Conservation (phyloP, 2,888 invertebrate species). For the Gastracanthus pulcherrimus region DNA sequence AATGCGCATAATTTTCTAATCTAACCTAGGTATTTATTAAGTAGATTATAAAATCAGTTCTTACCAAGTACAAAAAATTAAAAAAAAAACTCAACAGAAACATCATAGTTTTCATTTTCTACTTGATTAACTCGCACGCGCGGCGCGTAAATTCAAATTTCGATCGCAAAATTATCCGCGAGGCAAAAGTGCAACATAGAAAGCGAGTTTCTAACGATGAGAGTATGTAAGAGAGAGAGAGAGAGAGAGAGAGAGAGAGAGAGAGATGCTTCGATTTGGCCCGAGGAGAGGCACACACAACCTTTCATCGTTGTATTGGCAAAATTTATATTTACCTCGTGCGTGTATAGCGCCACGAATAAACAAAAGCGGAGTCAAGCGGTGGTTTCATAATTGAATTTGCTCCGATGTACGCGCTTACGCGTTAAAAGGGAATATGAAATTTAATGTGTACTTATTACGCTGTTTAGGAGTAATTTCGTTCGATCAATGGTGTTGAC, state of each 20-base stretch:
- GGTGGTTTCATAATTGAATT: neutral
- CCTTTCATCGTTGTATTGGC: neutral
- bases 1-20: neutral
- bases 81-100: neutral
- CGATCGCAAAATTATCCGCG: neutral
- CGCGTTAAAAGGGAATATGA: neutral
- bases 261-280: neutral
- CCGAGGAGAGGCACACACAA: no score
- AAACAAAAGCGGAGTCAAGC: neutral
- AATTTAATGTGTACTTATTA: neutral
- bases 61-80: neutral
- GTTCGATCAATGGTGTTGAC: no score
- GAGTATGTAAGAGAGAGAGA: no score
- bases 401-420: neutral
- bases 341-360: neutral
- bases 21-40: slow-evolving; percentile 9
- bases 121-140: neutral
- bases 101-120: neutral
- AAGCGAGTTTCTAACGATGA: slow-evolving; percentile 12
- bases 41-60: neutral
- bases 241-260: no score
- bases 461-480: no score
- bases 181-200: slow-evolving; percentile 1
- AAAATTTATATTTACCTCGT: neutral
- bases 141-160: neutral